These are phyloP conservation scores for Drosophila borborema DNA, from an alignment of 2,888 invertebrate species.

Conservation along the genomic window DNA sequence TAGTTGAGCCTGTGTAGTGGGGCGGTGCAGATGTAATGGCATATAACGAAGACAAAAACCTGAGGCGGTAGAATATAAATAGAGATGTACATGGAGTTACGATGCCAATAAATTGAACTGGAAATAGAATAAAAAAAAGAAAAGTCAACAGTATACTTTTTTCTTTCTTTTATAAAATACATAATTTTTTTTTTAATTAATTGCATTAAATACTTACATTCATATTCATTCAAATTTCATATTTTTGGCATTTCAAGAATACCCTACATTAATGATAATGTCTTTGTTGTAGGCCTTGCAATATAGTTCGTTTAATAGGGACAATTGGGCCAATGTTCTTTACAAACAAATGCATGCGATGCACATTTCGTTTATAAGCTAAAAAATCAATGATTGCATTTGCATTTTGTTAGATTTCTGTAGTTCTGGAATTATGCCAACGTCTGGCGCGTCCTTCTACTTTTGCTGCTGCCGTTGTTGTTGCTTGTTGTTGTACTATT, in stretches of 20 bases:
- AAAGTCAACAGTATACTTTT: no score
- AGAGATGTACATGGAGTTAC: no score
- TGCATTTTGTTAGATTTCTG: slow-evolving; percentile 75
- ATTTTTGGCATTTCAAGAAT: background rate
- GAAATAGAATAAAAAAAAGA: no score
- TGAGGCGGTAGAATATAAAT: no score
- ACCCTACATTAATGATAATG: background rate
- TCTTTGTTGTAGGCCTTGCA: background rate
- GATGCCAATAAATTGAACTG: no score
- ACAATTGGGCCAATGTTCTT: slow-evolving; percentile 35
- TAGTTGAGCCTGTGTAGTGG: background rate
- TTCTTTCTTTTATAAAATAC: no score
- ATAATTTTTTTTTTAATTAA: background rate
- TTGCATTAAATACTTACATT: background rate
- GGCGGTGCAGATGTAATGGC: no score
- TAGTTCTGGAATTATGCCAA: slow-evolving; percentile 75
- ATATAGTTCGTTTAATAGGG: background rate
- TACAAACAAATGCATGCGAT: slow-evolving; percentile 41
- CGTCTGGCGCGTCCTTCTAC: slow-evolving; percentile 50
- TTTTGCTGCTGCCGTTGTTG: slow-evolving; percentile 10
- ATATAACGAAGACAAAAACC: background rate
- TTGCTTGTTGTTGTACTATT: slow-evolving; percentile 10
- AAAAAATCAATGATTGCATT: slow-evolving; percentile 79
- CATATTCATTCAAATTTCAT: background rate
- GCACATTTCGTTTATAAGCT: slow-evolving; percentile 66